Conservation (phyloP, 2,797 vertebrate genomes). For the Acrocephalus scirpaceus region DNA sequence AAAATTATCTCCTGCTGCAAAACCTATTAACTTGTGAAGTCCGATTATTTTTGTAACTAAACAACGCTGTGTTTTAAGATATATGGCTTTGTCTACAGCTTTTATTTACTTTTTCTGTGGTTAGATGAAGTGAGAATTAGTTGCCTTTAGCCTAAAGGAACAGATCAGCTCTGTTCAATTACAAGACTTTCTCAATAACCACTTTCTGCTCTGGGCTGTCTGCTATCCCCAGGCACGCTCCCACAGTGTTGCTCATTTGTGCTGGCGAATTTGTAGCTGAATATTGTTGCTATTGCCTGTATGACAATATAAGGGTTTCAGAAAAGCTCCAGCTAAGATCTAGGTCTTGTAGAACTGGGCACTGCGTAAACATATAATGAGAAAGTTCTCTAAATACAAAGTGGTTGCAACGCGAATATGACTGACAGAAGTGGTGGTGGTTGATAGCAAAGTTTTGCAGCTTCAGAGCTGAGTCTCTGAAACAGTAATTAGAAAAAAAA, state of each 20-base stretch:
- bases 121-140: not conserved
- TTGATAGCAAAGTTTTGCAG: not conserved
- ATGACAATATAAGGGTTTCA: not conserved
- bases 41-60: constrained; percentile 50
- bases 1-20: constrained; percentile 48
- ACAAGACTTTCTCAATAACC: constrained; percentile 11
- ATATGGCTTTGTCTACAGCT: not conserved
- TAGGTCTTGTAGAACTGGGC: not conserved
- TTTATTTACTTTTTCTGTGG: constrained; percentile 12
- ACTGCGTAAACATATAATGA: not conserved
- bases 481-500: not conserved
- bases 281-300: not conserved
- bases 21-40: constrained; percentile 52
- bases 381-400: not conserved
- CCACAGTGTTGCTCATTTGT: not conserved
- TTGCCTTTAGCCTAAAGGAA: constrained; percentile 13
- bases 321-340: not conserved
- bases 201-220: constrained; percentile 28
- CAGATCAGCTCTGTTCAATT: not conserved
- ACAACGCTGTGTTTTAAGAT: constrained; percentile 19
- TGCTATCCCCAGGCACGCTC: constrained; percentile 2
- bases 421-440: not conserved
- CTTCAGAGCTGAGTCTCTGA: not conserved
- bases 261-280: constrained; percentile 7
- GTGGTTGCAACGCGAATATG: not conserved